These are phyloP conservation scores for Syndactyla subalaris DNA, from an alignment of 2,797 vertebrate species.

Conservation along the genomic window DNA sequence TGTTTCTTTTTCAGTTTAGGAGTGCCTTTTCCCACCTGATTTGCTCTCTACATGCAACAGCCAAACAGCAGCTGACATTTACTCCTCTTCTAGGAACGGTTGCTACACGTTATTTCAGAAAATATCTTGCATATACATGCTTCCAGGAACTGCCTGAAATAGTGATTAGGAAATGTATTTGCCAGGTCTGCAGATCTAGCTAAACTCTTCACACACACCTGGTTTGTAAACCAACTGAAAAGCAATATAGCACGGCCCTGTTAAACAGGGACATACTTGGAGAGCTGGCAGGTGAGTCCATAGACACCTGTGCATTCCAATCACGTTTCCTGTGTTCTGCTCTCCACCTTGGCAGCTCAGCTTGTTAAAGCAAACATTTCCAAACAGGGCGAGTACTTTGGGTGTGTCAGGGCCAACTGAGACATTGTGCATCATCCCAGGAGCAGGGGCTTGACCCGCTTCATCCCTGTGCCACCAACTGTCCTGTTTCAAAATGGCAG, in stretches of 20 bases:
- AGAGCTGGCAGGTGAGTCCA: background rate
- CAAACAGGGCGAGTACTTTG: fast-evolving
- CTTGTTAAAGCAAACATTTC: background rate
- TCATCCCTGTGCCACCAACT: background rate
- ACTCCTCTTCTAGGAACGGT: background rate
- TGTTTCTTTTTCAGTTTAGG: background rate
- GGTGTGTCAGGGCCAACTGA: background rate
- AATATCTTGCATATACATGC: background rate
- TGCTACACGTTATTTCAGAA: background rate
- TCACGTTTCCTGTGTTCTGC: background rate
- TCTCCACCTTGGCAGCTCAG: background rate
- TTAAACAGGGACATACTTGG: background rate
- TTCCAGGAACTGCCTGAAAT: background rate
- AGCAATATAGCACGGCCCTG: background rate
- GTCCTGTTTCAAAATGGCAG: background rate
- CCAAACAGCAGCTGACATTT: background rate
- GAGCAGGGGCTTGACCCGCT: fast-evolving
- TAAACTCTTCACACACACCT: background rate
- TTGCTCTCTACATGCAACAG: background rate
- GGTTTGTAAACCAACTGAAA: background rate
- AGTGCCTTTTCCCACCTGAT: background rate
- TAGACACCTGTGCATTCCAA: background rate
- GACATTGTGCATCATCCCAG: background rate
- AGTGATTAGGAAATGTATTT: background rate
- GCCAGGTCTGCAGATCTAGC: background rate